Evolutionary conservation across 2,113 vertebrate genomes (phyloP).

Genomic region (Pelecanus crispus): DNA sequence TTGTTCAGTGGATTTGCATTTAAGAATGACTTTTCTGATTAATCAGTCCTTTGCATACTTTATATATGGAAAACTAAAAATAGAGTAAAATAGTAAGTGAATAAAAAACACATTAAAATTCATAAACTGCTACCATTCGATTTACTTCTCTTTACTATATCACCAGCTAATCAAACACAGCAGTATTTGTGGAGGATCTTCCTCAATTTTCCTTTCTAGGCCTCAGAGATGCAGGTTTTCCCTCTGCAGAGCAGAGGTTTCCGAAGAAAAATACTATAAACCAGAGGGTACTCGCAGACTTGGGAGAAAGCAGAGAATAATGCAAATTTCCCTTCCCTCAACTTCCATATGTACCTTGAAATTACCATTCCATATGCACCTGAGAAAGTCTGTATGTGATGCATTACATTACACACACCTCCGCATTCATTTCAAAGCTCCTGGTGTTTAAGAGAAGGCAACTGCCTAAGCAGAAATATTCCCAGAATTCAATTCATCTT

Average conservation of each 20-base stretch:
- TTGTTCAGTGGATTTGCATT: not conserved
- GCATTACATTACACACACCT: not conserved
- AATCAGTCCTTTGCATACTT: not conserved
- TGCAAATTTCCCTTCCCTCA: not conserved
- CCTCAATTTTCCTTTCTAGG: not conserved
- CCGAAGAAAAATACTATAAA: not conserved
- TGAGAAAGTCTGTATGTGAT: not conserved
- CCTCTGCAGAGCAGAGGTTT: not conserved
- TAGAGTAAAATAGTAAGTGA: not conserved
- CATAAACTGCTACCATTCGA: not conserved
- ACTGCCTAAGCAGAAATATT: not conserved
- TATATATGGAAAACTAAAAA: constrained; percentile 22
- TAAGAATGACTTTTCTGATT: not conserved
- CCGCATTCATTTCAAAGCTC: not conserved
- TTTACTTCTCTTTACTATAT: not conserved
- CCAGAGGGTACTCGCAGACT: not conserved
- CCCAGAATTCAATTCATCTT: not conserved
- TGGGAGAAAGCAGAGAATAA: not conserved
- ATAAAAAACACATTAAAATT: constrained; percentile 32
- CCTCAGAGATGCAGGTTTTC: not conserved
- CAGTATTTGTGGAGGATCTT: not conserved
- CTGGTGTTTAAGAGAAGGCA: not conserved
- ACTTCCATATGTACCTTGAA: not conserved
- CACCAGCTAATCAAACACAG: not conserved
- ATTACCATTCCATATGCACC: not conserved